A percentile compares a stretch with the other conserved stretches of the same genome.
These are phyloP conservation scores for Drosophila melanica DNA, from an alignment of 1,140 invertebrate genomes.

Conservation along the genomic window DNA sequence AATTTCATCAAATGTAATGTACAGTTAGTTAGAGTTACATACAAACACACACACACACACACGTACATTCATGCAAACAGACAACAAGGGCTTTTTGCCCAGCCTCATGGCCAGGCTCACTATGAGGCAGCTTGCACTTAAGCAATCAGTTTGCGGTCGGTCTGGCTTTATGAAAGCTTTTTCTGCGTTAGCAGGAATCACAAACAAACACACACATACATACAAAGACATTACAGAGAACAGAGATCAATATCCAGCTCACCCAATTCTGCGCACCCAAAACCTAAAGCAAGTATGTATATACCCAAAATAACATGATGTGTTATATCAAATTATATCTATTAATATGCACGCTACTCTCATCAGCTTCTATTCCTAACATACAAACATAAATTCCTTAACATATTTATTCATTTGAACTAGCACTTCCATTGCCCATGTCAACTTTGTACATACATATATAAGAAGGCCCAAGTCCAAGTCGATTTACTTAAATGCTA, in stretches of 20 bases:
- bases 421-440: constrained; percentile 41
- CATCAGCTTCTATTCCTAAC: constrained; percentile 22
- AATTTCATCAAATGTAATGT: constrained; percentile 76
- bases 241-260: constrained; percentile 32
- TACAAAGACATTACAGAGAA: constrained; percentile 3
- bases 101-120: constrained; percentile 7
- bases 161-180: constrained; percentile 36
- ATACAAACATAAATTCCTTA: constrained; percentile 3
- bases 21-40: constrained; percentile 64
- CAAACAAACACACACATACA: constrained; percentile 4
- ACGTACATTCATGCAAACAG: not conserved
- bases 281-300: not conserved
- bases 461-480: constrained; percentile 23
- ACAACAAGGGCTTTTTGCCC: not conserved
- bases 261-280: constrained; percentile 41
- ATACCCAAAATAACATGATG: not conserved
- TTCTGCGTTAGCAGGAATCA: not conserved
- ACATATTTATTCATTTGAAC: constrained; percentile 13
- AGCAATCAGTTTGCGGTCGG: constrained; percentile 1
- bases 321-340: not conserved
- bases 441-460: constrained; percentile 53
- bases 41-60: constrained; percentile 10
- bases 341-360: constrained; percentile 4
- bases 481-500: constrained; percentile 26
- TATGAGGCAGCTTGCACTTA: constrained; percentile 1